These are phyloP conservation scores for Gisinianus flammeolus DNA, from an alignment of 2,888 invertebrate genomes.

Conservation along the genomic window DNA sequence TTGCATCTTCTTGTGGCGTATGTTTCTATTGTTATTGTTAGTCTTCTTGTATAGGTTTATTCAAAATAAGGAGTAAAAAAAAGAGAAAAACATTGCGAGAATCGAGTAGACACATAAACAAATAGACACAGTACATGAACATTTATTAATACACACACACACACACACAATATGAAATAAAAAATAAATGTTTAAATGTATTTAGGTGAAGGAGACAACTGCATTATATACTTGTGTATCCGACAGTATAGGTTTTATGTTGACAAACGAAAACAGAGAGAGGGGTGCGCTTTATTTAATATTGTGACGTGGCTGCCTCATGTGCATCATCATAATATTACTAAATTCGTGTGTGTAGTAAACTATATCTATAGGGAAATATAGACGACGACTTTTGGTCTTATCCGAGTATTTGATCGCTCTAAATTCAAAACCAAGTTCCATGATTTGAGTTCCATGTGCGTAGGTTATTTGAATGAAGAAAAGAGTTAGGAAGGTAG, in stretches of 20 bases:
- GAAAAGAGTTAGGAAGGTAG: neutral
- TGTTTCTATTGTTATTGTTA: neutral
- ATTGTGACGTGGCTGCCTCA: neutral
- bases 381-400: too few relatives aligned
- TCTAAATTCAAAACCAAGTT: neutral
- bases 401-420: too few relatives aligned
- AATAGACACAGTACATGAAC: neutral
- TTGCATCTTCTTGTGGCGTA: neutral
- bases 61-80: neutral
- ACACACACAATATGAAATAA: neutral
- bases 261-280: too few relatives aligned
- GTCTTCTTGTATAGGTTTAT: neutral
- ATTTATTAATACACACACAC: neutral
- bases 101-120: neutral
- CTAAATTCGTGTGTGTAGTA: neutral
- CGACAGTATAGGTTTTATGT: neutral
- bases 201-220: conserved; percentile 26
- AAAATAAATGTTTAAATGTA: conserved; percentile 21
- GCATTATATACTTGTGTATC: neutral
- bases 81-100: too few relatives aligned
- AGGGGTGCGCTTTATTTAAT: neutral
- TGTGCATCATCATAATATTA: neutral
- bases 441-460: too few relatives aligned
- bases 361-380: neutral
- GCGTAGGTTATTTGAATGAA: conserved; percentile 10